These are phyloP conservation scores for Diaperis boleti DNA, from an alignment of 2,888 invertebrate species.

Conservation along the genomic window DNA sequence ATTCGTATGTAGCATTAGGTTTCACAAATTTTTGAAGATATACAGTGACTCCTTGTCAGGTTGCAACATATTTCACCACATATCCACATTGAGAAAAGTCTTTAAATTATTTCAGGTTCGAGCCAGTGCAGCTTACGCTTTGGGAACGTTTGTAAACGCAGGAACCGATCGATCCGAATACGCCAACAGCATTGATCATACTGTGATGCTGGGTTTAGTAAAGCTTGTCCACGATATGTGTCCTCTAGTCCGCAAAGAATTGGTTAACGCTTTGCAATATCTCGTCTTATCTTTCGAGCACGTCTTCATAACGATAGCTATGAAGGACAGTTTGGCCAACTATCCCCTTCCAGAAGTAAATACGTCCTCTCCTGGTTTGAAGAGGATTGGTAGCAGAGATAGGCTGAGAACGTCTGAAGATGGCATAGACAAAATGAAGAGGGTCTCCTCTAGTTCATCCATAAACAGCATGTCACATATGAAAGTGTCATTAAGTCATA, in stretches of 20 bases:
- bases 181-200: slow-evolving; percentile 93
- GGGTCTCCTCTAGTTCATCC: slow-evolving; percentile 79
- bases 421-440: slow-evolving; percentile 67
- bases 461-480: slow-evolving; percentile 70
- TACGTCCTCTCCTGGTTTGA: slow-evolving; percentile 56
- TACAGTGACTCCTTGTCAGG: too few relatives aligned
- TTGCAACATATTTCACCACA: too few relatives aligned
- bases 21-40: too few relatives aligned
- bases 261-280: slow-evolving; percentile 89
- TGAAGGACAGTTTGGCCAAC: slow-evolving; percentile 70
- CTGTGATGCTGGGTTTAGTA: slow-evolving; percentile 89
- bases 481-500: slow-evolving; percentile 49
- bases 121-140: slow-evolving; percentile 93
- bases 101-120: slow-evolving; percentile 82
- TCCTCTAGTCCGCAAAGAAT: slow-evolving; percentile 87
- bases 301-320: slow-evolving; percentile 83
- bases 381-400: slow-evolving; percentile 58
- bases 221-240: slow-evolving; percentile 85
- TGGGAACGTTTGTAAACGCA: slow-evolving; percentile 93
- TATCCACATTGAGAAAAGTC: too few relatives aligned
- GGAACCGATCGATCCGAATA: slow-evolving; percentile 89
- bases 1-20: too few relatives aligned
- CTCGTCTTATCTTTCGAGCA: slow-evolving; percentile 89
- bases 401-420: slow-evolving; percentile 44
- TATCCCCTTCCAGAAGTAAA: slow-evolving; percentile 57